Percentiles rank a stretch among this genome's conserved stretches.
Evolutionary conservation across 2,113 vertebrate species (phyloP).

Genomic region (Rissa tridactyla): DNA sequence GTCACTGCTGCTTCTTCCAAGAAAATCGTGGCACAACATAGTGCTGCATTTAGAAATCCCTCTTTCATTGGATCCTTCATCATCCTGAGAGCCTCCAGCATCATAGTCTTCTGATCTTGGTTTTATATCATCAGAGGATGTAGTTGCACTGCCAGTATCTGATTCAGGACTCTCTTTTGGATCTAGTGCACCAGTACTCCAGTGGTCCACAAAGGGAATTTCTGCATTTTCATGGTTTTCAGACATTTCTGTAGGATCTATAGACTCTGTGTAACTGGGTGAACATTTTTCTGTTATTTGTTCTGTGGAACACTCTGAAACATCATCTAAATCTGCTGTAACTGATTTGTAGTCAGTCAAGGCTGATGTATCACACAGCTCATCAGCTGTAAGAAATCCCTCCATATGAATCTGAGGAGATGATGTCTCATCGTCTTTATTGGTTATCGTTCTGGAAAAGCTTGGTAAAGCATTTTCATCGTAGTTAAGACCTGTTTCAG

Average conservation of each 20-base stretch:
- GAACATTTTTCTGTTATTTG: slow-evolving; percentile 70
- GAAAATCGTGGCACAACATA: slow-evolving; percentile 91
- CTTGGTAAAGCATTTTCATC: background rate
- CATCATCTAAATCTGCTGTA: slow-evolving; percentile 39
- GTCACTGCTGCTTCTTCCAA: slow-evolving; percentile 96
- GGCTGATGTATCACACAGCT: slow-evolving; percentile 28
- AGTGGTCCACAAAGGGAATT: slow-evolving; percentile 80
- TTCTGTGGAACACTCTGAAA: slow-evolving; percentile 65
- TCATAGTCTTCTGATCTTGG: slow-evolving; percentile 98
- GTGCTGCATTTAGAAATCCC: slow-evolving; percentile 95
- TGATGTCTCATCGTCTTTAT: slow-evolving; percentile 14
- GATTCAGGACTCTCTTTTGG: slow-evolving; percentile 91
- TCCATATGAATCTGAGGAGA: slow-evolving; percentile 7
- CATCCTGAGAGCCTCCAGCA: slow-evolving; percentile 96
- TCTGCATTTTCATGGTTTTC: slow-evolving; percentile 79
- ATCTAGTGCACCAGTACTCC: slow-evolving; percentile 75
- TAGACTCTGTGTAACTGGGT: slow-evolving; percentile 73
- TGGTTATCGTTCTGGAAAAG: slow-evolving; percentile 16
- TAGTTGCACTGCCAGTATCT: slow-evolving; percentile 90
- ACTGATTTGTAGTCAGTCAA: slow-evolving; percentile 30
- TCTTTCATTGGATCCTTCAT: slow-evolving; percentile 91
- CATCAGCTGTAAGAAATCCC: slow-evolving; percentile 30
- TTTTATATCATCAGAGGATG: slow-evolving; percentile 97
- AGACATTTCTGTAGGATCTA: slow-evolving; percentile 71
- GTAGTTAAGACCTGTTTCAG: background rate